These are phyloP conservation scores for Harpagifer antarcticus DNA, from an alignment of 2,797 vertebrate species.

Conservation along the genomic window DNA sequence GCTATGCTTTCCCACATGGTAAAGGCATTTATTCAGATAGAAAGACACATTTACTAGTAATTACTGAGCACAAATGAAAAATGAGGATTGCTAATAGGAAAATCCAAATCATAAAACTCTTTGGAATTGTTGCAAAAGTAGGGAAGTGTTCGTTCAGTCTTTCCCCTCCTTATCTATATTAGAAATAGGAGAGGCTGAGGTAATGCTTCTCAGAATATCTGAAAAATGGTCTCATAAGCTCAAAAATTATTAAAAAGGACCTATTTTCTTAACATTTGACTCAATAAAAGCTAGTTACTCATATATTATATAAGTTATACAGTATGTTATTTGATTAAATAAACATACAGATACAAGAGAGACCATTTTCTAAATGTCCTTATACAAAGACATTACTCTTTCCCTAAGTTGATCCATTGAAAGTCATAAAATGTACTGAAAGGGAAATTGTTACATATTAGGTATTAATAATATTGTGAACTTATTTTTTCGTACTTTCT, in stretches of 20 bases:
- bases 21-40: constrained; percentile 74
- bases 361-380: neutral
- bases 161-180: neutral
- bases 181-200: neutral
- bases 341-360: no score
- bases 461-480: neutral
- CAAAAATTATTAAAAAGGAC: neutral
- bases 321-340: no score
- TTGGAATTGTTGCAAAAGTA: constrained; percentile 25
- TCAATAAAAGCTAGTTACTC: neutral
- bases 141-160: neutral
- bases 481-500: neutral
- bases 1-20: constrained; percentile 68
- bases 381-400: neutral
- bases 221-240: neutral
- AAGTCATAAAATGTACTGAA: neutral
- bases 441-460: neutral
- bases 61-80: constrained; percentile 61
- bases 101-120: constrained; percentile 50
- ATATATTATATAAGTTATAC: no score
- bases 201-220: neutral
- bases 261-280: neutral
- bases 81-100: constrained; percentile 35
- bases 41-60: constrained; percentile 66
- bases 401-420: neutral